Evolutionary conservation across 2,888 invertebrate genomes (phyloP).

Genomic region (Drosophila aldrichi): DNA sequence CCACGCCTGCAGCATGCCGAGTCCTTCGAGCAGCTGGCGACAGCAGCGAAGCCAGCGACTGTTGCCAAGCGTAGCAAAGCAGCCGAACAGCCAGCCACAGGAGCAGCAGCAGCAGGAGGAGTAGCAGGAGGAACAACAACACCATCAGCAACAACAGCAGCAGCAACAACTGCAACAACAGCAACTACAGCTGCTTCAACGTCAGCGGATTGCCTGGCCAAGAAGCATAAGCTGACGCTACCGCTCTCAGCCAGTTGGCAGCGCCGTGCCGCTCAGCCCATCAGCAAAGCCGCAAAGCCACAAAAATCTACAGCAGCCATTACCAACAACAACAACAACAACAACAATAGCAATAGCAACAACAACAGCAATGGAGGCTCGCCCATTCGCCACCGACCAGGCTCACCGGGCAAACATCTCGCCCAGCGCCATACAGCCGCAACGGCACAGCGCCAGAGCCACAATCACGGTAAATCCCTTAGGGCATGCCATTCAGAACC

Average conservation of each 20-base stretch:
- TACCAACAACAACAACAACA: not conserved
- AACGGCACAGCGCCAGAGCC: slow-evolving; percentile 64
- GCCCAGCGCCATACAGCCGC: slow-evolving; percentile 71
- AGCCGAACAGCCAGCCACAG: slow-evolving; percentile 2
- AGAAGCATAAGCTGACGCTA: slow-evolving; percentile 65
- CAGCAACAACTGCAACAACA: not conserved
- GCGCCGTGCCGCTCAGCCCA: not conserved
- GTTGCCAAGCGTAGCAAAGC: slow-evolving; percentile 54
- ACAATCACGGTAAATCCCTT: slow-evolving; percentile 43
- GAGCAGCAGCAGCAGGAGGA: not conserved
- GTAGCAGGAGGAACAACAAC: not conserved
- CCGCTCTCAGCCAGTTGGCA: slow-evolving; percentile 30
- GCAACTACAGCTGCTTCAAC: not conserved
- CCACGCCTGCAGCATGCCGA: slow-evolving; percentile 80
- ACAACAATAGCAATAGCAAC: not conserved
- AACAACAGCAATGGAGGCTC: slow-evolving; percentile 30
- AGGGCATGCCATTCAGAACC: not conserved
- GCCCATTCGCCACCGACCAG: slow-evolving; percentile 51
- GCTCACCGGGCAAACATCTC: slow-evolving; percentile 63
- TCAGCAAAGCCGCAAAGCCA: slow-evolving; percentile 34
- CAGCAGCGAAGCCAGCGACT: slow-evolving; percentile 44
- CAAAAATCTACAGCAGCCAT: slow-evolving; percentile 11
- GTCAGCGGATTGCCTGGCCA: slow-evolving; percentile 55
- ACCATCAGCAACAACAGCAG: not conserved
- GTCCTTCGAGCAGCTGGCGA: slow-evolving; percentile 81